Evolutionary conservation across 2,113 vertebrate genomes (phyloP).

Genomic region (Cavia porcellus): DNA sequence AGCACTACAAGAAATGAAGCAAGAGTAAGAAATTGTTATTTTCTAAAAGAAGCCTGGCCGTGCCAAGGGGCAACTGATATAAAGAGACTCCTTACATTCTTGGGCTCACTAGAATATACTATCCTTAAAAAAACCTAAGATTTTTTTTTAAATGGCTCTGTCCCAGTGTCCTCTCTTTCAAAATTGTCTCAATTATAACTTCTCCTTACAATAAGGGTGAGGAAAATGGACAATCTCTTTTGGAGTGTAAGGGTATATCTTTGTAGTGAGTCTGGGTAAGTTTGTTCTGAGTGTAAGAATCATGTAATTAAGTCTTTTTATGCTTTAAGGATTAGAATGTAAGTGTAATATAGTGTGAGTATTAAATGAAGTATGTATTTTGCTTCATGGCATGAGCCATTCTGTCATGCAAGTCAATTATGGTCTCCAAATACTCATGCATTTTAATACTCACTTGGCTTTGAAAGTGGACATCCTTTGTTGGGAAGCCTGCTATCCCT

Average conservation of each 20-base stretch:
- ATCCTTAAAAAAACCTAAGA: background rate
- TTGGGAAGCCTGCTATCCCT: background rate
- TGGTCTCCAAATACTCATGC: background rate
- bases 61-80: background rate
- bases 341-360: background rate
- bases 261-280: background rate
- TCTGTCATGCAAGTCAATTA: background rate
- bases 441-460: background rate
- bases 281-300: background rate
- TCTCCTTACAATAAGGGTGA: background rate
- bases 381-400: background rate
- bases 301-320: background rate
- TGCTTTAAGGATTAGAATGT: slow-evolving; percentile 31
- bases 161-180: background rate
- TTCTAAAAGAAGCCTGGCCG: background rate
- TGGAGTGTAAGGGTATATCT: background rate
- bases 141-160: slow-evolving; percentile 14
- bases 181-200: background rate
- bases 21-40: slow-evolving; percentile 77
- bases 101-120: background rate
- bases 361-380: background rate
- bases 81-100: background rate
- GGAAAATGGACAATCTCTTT: background rate
- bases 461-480: background rate
- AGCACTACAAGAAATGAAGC: slow-evolving; percentile 75